Percentiles rank a stretch among this genome's conserved stretches.
Conservation (phyloP, 2,888 invertebrate species). For the Euzophera pinguis region DNA sequence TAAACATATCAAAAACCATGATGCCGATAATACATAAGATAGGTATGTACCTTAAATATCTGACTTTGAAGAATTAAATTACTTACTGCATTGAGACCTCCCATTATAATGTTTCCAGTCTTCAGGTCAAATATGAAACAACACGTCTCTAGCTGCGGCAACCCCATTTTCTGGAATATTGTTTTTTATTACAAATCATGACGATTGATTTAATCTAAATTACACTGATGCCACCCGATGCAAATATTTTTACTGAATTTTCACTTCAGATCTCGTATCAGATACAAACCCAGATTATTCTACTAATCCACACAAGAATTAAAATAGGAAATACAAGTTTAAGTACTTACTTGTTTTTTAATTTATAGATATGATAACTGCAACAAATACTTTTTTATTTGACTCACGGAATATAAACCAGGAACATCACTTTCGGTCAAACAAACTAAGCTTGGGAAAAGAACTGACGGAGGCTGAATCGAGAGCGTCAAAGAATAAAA, state of each 20-base stretch:
- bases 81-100: slow-evolving; percentile 49
- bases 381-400: background rate
- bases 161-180: slow-evolving; percentile 37
- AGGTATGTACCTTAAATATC: too few relatives aligned
- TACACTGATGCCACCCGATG: too few relatives aligned
- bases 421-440: background rate
- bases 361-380: too few relatives aligned
- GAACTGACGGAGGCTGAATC: background rate
- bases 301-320: too few relatives aligned
- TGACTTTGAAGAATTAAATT: background rate
- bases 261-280: too few relatives aligned
- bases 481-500: background rate
- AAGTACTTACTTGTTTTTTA: too few relatives aligned
- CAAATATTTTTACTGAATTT: background rate
- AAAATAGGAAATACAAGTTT: too few relatives aligned
- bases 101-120: slow-evolving; percentile 58
- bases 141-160: slow-evolving; percentile 43
- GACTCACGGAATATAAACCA: background rate
- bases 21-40: too few relatives aligned
- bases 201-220: too few relatives aligned
- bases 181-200: background rate
- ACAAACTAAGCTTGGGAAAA: background rate
- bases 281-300: too few relatives aligned
- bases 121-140: slow-evolving; percentile 52
- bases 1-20: too few relatives aligned